Evolutionary conservation across 2,888 invertebrate genomes (phyloP), one percentile per base, ranked within the genome.

Genomic region (Nudaria mundana): DNA sequence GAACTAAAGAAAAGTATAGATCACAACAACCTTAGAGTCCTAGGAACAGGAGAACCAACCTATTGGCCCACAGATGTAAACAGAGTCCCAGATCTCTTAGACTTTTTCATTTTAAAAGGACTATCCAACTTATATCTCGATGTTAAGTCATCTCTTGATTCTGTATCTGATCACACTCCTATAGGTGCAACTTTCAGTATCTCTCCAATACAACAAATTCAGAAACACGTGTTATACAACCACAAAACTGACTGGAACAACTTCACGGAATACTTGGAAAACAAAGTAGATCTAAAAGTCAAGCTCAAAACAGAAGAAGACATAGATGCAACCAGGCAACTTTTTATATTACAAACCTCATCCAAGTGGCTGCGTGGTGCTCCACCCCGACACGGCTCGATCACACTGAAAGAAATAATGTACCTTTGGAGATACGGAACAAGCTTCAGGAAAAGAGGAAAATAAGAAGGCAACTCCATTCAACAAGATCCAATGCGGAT

Each of bases 41-140:
- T 28, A 4, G 31, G 22, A 10, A 2, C 36, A 18, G 10, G 23
- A 8, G 23, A 36, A 24, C 40, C 36, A 1, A 10, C 28, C 0
- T 28, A 41, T 11, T 35, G 40, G 34, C 40, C 30, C 14, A 26
- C 40, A 26, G 31, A 35, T 12, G 5, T 26, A 7, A 36, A 31
- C 8, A 41, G 32, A 24, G 10, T 5, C 18, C 36, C 41, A 0
- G 32, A 41, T 28, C 20, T 36, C 10, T 16, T 41, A 14, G 37
- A 37, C 5, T 42, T 33, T 8, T 20, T 20, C 8, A 5, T 20
- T 20, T 20, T 7, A 2, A 20, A 20, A 8, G 20, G 20, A 4
- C 5, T 20, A 8, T 8, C 20, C 2, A 35, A 20, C 8, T 1
- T n/a, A 3, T 40, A 30, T 12, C 13, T 35, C 11, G 22, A 18